Evolutionary conservation across 2,888 invertebrate genomes (phyloP).

Genomic region (Diadegma fenestrale): DNA sequence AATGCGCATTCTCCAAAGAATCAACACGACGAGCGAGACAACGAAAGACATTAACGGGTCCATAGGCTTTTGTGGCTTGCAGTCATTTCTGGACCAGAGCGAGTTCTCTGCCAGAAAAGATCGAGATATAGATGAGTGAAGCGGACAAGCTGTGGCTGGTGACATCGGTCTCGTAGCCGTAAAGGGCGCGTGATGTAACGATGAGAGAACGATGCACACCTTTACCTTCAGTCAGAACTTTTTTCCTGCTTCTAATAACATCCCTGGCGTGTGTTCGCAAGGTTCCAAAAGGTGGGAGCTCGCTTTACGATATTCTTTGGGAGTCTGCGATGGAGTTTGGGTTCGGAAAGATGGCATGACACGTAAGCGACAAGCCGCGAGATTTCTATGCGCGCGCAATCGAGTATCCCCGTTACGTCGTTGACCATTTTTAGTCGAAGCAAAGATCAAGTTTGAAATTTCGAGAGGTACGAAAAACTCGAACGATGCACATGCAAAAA

Average conservation of each 20-base stretch:
- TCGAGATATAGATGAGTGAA: constrained; percentile 41
- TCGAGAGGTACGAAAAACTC: too few species aligned
- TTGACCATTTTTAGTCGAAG: not conserved
- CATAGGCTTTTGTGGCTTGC: constrained; percentile 79
- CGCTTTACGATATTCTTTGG: constrained; percentile 40
- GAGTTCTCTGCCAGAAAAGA: constrained; percentile 38
- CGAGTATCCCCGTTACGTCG: constrained; percentile 24
- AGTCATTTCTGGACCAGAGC: constrained; percentile 45
- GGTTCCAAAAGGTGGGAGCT: constrained; percentile 56
- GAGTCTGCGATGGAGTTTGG: constrained; percentile 48
- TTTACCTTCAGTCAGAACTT: not conserved
- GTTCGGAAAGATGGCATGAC: constrained; percentile 50
- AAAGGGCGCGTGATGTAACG: too few species aligned
- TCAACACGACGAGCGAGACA: constrained; percentile 12
- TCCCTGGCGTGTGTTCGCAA: constrained; percentile 69
- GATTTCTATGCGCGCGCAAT: constrained; percentile 65
- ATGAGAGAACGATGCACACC: constrained; percentile 74
- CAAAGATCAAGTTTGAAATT: too few species aligned
- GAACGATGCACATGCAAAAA: too few species aligned
- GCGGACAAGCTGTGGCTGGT: constrained; percentile 40
- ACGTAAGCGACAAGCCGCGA: constrained; percentile 30
- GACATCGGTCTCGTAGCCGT: constrained; percentile 19
- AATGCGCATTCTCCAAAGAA: not conserved
- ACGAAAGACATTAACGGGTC: constrained; percentile 2
- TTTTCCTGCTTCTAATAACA: constrained; percentile 28